Evolutionary conservation across 2,888 invertebrate genomes (phyloP).

Genomic region (Aphrophora alni): DNA sequence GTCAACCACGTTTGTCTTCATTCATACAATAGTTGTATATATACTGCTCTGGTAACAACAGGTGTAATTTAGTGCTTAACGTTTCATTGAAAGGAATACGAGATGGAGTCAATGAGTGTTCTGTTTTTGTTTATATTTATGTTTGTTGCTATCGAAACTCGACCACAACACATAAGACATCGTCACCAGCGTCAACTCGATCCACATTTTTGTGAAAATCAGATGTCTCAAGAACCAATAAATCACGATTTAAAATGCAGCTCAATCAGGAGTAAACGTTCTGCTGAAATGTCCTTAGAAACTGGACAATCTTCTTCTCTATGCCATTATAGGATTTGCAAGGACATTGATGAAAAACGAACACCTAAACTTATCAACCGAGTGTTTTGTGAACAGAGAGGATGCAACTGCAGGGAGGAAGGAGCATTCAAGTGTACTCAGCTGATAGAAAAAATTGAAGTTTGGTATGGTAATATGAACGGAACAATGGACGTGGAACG

Average conservation of each 20-base stretch:
- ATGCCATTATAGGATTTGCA: constrained; percentile 12
- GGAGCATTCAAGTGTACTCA: constrained; percentile 39
- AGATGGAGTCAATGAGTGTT: neutral
- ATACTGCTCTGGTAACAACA: neutral
- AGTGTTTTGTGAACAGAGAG: constrained; percentile 30
- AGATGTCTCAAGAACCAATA: neutral
- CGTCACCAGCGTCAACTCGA: neutral
- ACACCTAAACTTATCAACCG: constrained; percentile 17
- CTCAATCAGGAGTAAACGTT: neutral
- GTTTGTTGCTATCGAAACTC: neutral
- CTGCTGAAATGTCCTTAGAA: neutral
- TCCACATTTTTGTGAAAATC: neutral
- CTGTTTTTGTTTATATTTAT: neutral
- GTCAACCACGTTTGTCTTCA: too few species aligned
- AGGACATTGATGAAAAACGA: constrained; percentile 11
- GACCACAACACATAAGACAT: neutral
- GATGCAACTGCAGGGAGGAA: constrained; percentile 35
- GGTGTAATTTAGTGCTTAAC: neutral
- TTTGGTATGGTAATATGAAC: constrained; percentile 25
- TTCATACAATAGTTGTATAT: too few species aligned
- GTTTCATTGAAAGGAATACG: neutral
- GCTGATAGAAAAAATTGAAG: constrained; percentile 38
- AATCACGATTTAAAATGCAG: neutral
- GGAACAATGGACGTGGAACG: neutral
- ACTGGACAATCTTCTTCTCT: neutral